A percentile compares a stretch with the other conserved stretches of the same genome.
phyloP scores from a whole-genome alignment of 2,888 invertebrate species.

The Eupithecia insigniata region DNA sequence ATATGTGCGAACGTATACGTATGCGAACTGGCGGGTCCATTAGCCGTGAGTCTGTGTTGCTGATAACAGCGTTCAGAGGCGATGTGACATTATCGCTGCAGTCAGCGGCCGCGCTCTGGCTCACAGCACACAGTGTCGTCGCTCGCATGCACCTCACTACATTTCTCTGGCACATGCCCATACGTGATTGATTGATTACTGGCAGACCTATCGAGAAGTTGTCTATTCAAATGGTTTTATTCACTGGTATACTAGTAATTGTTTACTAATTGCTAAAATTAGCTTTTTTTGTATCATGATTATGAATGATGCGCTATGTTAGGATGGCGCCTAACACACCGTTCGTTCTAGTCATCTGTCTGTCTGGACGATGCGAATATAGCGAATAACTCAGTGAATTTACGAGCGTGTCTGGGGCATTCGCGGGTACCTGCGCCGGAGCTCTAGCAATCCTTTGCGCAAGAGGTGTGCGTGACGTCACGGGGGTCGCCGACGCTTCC shows the following conservation, averaged over 20 bases:
- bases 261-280: neutral
- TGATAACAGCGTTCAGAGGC: neutral
- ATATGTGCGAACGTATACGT: neutral
- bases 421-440: neutral
- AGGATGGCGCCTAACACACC: neutral
- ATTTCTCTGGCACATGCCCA: neutral
- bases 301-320: neutral
- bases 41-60: neutral
- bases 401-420: too few species aligned
- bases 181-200: neutral
- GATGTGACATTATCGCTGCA: neutral
- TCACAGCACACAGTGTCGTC: neutral
- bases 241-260: neutral
- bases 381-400: neutral
- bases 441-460: slow-evolving; percentile 30
- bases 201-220: neutral
- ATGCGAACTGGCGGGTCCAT: neutral
- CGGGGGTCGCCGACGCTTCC: slow-evolving; percentile 39
- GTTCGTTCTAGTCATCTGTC: neutral
- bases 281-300: neutral
- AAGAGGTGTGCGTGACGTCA: slow-evolving; percentile 38
- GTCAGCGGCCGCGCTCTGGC: neutral
- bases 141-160: neutral
- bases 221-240: neutral
- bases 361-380: neutral